Evolutionary conservation across 1,140 invertebrate species (phyloP).

Genomic region (Phymastichus coffea): DNA sequence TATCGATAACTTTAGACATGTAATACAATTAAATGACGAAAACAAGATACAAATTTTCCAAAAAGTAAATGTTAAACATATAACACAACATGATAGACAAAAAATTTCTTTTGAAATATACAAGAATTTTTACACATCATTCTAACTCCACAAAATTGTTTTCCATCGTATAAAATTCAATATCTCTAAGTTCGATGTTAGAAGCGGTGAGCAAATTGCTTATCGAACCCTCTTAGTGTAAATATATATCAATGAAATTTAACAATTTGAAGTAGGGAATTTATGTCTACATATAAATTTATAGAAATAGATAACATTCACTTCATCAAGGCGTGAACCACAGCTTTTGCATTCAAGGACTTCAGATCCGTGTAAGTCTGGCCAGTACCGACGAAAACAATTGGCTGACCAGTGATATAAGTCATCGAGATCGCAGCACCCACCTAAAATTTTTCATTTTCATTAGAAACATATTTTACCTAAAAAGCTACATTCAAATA

Average conservation of each 20-base stretch:
- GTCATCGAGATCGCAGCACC: conserved; percentile 99
- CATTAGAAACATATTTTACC: conserved; percentile 2
- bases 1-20: too few relatives aligned
- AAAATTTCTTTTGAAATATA: too few relatives aligned
- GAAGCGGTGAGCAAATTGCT: neutral
- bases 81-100: too few relatives aligned
- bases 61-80: too few relatives aligned
- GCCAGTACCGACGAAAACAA: conserved; percentile 98
- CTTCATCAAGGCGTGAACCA: conserved; percentile 96
- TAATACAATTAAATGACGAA: too few relatives aligned
- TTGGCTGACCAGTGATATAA: conserved; percentile 99
- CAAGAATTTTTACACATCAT: too few relatives aligned
- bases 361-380: conserved; percentile 99
- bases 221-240: conserved; percentile 4
- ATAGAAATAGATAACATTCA: conserved; percentile 50
- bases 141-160: conserved; percentile 7
- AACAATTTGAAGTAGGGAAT: conserved; percentile 5
- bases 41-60: too few relatives aligned
- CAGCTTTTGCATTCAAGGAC: conserved; percentile 94
- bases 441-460: conserved; percentile 65
- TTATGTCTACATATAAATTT: neutral
- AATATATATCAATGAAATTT: conserved; percentile 14
- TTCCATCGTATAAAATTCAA: conserved; percentile 12
- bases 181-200: conserved; percentile 6
- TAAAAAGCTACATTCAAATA: too few relatives aligned